Conservation (phyloP, 2,113 vertebrate species). For the Phyllopteryx taeniolatus region DNA sequence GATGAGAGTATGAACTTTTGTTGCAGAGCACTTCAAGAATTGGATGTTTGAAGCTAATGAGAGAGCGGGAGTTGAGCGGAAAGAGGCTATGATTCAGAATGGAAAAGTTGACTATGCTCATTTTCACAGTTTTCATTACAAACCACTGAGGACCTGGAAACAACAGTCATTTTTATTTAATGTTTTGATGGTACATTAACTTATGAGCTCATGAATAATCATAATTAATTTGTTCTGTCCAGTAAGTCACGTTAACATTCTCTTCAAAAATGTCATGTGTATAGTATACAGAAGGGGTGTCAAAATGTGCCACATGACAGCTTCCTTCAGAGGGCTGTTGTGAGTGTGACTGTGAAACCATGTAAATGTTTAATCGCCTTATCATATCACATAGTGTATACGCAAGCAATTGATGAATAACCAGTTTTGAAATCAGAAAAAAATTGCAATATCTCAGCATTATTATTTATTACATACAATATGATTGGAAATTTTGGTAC, state of each 20-base stretch:
- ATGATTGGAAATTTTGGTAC: too few relatives aligned
- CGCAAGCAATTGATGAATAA: too few relatives aligned
- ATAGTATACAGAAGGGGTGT: background rate
- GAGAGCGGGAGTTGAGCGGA: background rate
- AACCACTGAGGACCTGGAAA: background rate
- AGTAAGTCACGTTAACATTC: background rate
- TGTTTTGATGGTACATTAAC: background rate
- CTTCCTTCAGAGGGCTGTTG: too few relatives aligned
- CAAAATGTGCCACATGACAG: too few relatives aligned
- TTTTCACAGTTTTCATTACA: background rate
- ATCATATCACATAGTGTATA: too few relatives aligned
- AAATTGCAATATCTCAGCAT: too few relatives aligned
- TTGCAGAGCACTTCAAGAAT: slow-evolving; percentile 18
- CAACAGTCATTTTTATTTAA: background rate
- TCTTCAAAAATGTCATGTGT: background rate
- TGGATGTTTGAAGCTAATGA: background rate
- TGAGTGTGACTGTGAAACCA: too few relatives aligned
- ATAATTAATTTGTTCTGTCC: background rate
- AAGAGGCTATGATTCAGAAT: background rate
- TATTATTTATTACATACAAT: too few relatives aligned
- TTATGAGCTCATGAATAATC: slow-evolving; percentile 1
- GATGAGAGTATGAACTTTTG: slow-evolving; percentile 9
- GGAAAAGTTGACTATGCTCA: slow-evolving; percentile 1
- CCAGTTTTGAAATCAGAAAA: too few relatives aligned
- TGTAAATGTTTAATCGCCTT: too few relatives aligned